Percentiles rank a stretch among this genome's conserved stretches.
Conservation (phyloP, 2,888 invertebrate genomes). For the Polylopha cassiicola region DNA sequence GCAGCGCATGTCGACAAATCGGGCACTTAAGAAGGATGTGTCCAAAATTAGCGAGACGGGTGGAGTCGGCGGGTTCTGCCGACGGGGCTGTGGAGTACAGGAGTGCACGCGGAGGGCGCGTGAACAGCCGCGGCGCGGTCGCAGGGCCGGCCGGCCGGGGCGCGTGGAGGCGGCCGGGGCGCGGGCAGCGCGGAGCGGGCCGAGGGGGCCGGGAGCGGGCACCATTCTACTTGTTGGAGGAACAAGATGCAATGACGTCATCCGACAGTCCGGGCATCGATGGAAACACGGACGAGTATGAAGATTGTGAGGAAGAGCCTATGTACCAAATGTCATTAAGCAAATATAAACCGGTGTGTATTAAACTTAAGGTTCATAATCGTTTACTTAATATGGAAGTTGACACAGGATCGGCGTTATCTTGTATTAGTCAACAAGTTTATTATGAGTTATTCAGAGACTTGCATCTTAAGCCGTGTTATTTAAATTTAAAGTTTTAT, state of each 20-base stretch:
- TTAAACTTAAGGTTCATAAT: background rate
- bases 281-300: too few relatives aligned
- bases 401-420: background rate
- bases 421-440: background rate
- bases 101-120: background rate
- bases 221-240: background rate
- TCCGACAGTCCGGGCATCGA: too few relatives aligned
- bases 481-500: constrained; percentile 2
- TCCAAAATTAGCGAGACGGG: background rate
- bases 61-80: background rate
- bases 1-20: background rate
- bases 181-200: background rate
- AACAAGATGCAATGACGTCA: background rate
- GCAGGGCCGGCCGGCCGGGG: background rate
- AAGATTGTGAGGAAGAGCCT: background rate
- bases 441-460: background rate
- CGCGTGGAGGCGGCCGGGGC: background rate
- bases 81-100: background rate
- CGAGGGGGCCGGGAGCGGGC: background rate
- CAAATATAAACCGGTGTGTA: background rate
- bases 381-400: background rate
- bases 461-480: background rate
- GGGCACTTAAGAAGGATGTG: constrained; percentile 4
- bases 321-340: background rate
- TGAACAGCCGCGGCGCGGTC: background rate